Conservation (phyloP, 2,797 vertebrate genomes). For the Myotis pilosus region DNA sequence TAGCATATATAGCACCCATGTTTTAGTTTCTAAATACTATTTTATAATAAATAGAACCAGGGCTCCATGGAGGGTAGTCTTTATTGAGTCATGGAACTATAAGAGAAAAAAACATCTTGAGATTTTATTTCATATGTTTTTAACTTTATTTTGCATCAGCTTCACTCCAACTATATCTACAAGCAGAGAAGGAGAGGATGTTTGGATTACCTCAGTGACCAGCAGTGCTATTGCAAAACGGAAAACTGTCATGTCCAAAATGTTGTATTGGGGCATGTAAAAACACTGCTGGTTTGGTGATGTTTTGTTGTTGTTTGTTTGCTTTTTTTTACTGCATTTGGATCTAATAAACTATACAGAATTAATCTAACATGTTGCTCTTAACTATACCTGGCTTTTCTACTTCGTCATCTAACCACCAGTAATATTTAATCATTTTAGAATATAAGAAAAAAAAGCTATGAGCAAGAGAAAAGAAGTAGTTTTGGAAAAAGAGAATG, state of each 20-base stretch:
- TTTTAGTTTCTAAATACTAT: neutral
- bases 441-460: neutral
- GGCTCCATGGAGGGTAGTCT: neutral
- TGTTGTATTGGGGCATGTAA: neutral
- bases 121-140: neutral
- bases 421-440: neutral
- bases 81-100: too few relatives aligned
- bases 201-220: neutral
- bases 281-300: neutral
- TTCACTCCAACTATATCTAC: neutral
- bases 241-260: neutral
- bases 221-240: neutral
- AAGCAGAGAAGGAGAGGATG: neutral
- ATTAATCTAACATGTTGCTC: neutral
- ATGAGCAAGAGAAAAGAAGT: accelerated
- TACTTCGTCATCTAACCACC: neutral
- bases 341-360: neutral
- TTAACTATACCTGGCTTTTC: neutral
- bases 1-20: neutral
- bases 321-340: neutral
- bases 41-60: neutral
- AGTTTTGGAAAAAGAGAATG: neutral
- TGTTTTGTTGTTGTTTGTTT: too few relatives aligned
- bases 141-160: neutral
- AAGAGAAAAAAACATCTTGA: neutral